Base-by-base conservation (phyloP, 2,113 vertebrate species). In the Diphyllodes magnificus region DNA sequence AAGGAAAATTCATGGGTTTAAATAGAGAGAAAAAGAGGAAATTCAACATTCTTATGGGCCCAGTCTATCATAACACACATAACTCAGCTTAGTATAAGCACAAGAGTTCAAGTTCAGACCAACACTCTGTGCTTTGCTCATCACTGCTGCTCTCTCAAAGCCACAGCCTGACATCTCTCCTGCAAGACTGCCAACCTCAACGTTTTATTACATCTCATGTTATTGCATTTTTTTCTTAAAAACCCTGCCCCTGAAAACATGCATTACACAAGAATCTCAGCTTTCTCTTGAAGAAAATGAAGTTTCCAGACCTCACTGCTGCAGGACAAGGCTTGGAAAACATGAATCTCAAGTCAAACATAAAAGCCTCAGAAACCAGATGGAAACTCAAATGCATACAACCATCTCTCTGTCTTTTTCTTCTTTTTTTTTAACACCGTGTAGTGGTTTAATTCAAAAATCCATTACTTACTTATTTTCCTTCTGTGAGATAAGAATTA, bases 271-370 rank as follows among this genome's bases (percentile, higher is more conserved):
- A 88, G 71, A 83, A 80, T 83, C 47, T 90, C 71, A 75, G 19
- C 10, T 94, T 95, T 90, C 71, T 75, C 64, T 83, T 64, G n/a
- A 63, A 83, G 71, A 76, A 91, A 95, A 97, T 84, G 31, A 66
- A 64, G 51, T 93, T 97, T 94, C 87, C 94, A 96, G 93, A 72
- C 44, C 10, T 35, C n/a, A 30, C 10, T 64, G 19, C 68, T 82
- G 49, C 69, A 79, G 53, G 31, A 92, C 68, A 93, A 63, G 44
- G 31, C 28, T 91, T 71, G 91, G 69, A 94, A 94, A 93, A 93
- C 86, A 86, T 56, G 76, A 93, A 59, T 50, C 59, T 83, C 44
- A 54, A 81, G 64, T 81, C 71, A 94, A 92, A 54, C 20, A 27
- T 63, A 73, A 84, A 94, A 79, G 12, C 40, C 44, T 75, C 47